These are phyloP conservation scores for Drosophila siamana DNA, from an alignment of 2,888 invertebrate genomes.

Conservation along the genomic window DNA sequence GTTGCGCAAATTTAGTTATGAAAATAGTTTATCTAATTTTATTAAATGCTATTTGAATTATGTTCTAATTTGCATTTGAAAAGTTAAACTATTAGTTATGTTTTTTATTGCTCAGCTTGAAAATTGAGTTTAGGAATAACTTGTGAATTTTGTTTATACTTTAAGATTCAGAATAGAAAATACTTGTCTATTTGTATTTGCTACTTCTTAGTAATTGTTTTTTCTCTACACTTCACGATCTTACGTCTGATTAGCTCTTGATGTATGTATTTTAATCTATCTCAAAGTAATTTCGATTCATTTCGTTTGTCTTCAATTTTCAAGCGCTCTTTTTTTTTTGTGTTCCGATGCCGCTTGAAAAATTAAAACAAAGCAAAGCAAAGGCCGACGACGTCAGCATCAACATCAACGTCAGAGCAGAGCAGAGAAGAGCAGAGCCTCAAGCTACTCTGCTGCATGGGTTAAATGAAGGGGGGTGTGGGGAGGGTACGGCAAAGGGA, in stretches of 20 bases:
- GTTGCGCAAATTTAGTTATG: no score
- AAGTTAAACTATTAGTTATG: no score
- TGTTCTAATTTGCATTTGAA: no score
- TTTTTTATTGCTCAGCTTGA: no score
- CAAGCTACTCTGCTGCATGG: conserved; percentile 27
- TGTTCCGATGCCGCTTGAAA: conserved; percentile 28
- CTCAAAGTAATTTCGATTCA: neutral
- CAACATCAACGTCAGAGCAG: conserved; percentile 2
- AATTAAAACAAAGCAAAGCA: conserved; percentile 58
- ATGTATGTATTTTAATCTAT: neutral
- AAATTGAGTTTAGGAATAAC: no score
- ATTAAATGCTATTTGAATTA: no score
- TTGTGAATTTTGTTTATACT: no score
- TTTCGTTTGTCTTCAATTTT: neutral
- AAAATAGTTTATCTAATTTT: no score
- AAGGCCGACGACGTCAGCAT: conserved; percentile 56
- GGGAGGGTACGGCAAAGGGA: neutral
- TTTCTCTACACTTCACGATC: neutral
- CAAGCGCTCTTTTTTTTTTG: conserved; percentile 24
- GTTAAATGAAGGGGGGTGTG: neutral
- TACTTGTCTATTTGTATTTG: no score
- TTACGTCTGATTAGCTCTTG: neutral
- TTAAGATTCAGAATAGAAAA: no score
- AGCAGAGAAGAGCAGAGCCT: conserved; percentile 31
- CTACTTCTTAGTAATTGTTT: no score